Base-by-base conservation (phyloP, 2,888 invertebrate species). In the Hanleya hanleyi region DNA sequence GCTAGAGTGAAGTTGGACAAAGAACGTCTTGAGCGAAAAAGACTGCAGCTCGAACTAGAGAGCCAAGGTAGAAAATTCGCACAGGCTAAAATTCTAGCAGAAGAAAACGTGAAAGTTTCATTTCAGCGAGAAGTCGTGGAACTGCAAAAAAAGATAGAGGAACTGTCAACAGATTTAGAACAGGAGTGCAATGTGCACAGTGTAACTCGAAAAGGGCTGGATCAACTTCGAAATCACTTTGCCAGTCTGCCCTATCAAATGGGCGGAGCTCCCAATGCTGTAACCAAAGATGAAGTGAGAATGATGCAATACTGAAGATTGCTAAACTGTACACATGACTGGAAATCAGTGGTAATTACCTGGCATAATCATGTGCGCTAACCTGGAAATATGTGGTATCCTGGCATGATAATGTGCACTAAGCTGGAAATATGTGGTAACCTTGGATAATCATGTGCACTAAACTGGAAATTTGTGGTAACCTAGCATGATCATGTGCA, bases 211-310 rank as follows among this genome's bases (percentile, higher is more conserved):
- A 81, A 83, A 77, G 87, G 84, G 5, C 78, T 88, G 35, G 82
- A 85, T 47, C 87, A 87, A 77, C 75, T 88, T 36, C 70, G 85
- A 41, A 78, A 80, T 35, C 88, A 88, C 74, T 88, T 87, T 72
- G 80, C 87, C 22, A 85, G 83, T 77, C 67, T 87, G 22, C 81
- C 84, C 38, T 67, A 84, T 0, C 75, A 81, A 1, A 79, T 84
- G 47, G 81, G 86, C 29, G 22, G 85, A 57, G 81, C 82, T 29
- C 78, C 79, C 4, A 81, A 80, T 71, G 74, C 80, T 41, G 84
- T 85, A 0, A 69, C 67, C 6, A 75, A 71, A 37, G 83, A 86
- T 70, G 81, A 86, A 64, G 75, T 87, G 7, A 64, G 74, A 36
- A 38, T 68, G 47, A 75, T 86, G 7, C 76, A 83, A 57, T n/a